phyloP scores from a whole-genome alignment of 2,888 invertebrate genomes.

The Meteorus colon region DNA sequence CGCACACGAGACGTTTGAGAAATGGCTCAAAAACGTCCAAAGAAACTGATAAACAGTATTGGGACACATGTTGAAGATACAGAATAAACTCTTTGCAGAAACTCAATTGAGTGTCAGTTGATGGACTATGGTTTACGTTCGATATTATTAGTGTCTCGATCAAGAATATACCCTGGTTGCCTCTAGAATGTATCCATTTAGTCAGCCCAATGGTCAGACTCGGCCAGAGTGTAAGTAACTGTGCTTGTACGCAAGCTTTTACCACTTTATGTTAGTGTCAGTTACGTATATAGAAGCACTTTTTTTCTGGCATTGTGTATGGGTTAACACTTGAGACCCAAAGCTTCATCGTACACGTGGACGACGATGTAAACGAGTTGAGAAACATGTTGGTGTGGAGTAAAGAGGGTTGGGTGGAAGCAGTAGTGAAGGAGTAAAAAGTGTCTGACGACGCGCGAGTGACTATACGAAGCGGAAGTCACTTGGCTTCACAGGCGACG shows the following conservation, averaged over 20 bases:
- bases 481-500: conserved; percentile 63
- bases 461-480: conserved; percentile 53
- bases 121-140: no score
- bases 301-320: neutral
- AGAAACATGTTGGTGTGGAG: conserved; percentile 33
- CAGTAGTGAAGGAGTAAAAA: conserved; percentile 40
- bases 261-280: neutral
- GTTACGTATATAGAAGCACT: neutral
- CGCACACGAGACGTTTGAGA: conserved; percentile 55
- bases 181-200: neutral
- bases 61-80: neutral
- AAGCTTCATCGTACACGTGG: conserved; percentile 32
- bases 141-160: no score
- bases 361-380: conserved; percentile 40
- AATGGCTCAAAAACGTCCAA: conserved; percentile 58
- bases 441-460: conserved; percentile 44
- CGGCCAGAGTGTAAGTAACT: neutral
- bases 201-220: neutral
- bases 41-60: conserved; percentile 66
- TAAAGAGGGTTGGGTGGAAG: conserved; percentile 32
- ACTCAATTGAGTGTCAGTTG: no score
- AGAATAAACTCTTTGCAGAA: no score
- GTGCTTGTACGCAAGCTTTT: neutral
- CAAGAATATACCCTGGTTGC: no score
- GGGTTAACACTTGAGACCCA: neutral